phyloP scores from a whole-genome alignment of 1,140 invertebrate species.

The Zeugodacus cucurbitae region DNA sequence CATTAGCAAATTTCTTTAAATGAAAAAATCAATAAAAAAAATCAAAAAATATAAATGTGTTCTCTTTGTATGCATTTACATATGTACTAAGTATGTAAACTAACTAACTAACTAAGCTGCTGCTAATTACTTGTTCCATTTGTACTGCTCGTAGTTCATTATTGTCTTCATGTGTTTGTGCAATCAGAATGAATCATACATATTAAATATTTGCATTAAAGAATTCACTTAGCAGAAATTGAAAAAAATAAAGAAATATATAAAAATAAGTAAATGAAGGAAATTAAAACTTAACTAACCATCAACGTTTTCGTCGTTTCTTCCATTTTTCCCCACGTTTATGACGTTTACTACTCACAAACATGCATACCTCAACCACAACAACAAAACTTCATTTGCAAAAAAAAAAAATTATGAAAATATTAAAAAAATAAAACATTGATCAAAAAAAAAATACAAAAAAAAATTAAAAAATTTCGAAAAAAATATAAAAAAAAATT shows the following conservation, averaged over 20 bases:
- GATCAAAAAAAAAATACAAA: neutral
- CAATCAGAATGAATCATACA: neutral
- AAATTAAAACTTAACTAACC: neutral
- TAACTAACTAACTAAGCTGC: neutral
- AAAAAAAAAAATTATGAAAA: neutral
- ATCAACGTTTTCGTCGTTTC: conserved; percentile 22
- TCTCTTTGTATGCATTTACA: conserved; percentile 29
- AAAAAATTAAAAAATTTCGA: neutral
- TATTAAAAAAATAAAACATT: neutral
- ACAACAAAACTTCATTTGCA: neutral
- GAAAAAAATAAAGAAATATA: neutral
- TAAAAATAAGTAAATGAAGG: neutral
- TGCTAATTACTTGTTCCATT: neutral
- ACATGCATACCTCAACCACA: conserved; percentile 39
- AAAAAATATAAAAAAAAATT: neutral
- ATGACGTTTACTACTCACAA: conserved; percentile 1
- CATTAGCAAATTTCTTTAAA: neutral
- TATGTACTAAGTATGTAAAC: conserved; percentile 28
- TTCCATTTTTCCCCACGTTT: neutral
- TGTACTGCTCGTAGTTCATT: conserved; percentile 10
- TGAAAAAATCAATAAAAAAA: neutral
- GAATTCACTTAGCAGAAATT: neutral
- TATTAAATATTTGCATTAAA: neutral
- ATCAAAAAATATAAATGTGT: neutral
- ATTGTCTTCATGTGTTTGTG: conserved; percentile 33